These are phyloP conservation scores for Sphenodon punctatus DNA, from an alignment of 2,797 vertebrate species.

Conservation along the genomic window DNA sequence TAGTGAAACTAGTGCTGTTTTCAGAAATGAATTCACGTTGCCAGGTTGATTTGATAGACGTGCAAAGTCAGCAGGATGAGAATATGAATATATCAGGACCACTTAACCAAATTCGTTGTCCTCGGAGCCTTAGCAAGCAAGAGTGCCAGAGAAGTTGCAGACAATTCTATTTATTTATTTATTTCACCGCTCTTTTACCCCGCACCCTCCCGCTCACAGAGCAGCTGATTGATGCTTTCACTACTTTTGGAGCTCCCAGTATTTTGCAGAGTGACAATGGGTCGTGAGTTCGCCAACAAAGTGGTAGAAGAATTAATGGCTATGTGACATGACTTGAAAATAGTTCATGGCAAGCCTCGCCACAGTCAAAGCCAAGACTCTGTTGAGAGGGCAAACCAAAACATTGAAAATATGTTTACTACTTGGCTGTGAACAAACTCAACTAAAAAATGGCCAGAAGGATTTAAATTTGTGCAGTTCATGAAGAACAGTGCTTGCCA, in stretches of 20 bases:
- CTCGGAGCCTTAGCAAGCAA: slow-evolving; percentile 1
- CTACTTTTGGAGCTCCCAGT: not conserved
- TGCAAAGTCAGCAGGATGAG: not conserved
- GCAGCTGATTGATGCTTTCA: slow-evolving; percentile 21
- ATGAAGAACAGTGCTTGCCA: not conserved
- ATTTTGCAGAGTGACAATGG: not conserved
- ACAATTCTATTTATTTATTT: too few species aligned
- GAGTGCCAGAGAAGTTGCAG: not conserved
- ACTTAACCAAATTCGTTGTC: slow-evolving; percentile 12
- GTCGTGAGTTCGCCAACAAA: not conserved
- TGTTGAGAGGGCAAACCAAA: not conserved
- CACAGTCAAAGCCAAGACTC: not conserved
- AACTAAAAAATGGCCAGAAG: not conserved
- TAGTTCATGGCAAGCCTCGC: not conserved
- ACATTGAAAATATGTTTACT: not conserved
- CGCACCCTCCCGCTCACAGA: too few species aligned
- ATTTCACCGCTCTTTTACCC: too few species aligned
- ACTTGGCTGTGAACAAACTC: not conserved
- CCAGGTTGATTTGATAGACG: slow-evolving; percentile 7
- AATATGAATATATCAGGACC: slow-evolving; percentile 17
- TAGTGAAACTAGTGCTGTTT: not conserved
- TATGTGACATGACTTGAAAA: not conserved
- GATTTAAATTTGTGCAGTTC: not conserved
- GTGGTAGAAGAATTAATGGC: not conserved
- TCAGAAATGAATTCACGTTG: not conserved